phyloP scores from a whole-genome alignment of 2,888 invertebrate genomes.

The Tubiluchus corallicola region DNA sequence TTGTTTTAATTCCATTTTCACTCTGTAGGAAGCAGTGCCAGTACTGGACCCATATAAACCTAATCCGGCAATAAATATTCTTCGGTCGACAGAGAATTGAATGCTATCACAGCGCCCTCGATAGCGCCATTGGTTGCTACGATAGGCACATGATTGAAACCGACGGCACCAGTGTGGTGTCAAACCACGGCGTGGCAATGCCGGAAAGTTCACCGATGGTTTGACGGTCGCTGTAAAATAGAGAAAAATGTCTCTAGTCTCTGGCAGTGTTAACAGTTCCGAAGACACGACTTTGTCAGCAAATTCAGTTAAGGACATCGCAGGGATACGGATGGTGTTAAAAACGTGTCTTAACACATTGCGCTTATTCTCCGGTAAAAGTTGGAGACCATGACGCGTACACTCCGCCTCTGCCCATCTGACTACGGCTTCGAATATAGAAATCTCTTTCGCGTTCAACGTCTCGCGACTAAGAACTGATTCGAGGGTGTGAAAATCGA shows the following conservation, averaged over 20 bases:
- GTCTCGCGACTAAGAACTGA: conserved; percentile 80
- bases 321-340: conserved; percentile 73
- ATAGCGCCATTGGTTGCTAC: conserved; percentile 93
- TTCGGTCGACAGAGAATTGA: conserved; percentile 83
- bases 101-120: conserved; percentile 88
- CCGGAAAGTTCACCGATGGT: conserved; percentile 59
- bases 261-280: conserved; percentile 71
- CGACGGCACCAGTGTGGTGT: conserved; percentile 86
- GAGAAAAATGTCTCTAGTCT: conserved; percentile 84
- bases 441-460: conserved; percentile 76
- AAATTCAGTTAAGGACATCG: conserved; percentile 81
- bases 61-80: conserved; percentile 87
- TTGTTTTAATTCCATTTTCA: conserved; percentile 79
- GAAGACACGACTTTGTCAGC: conserved; percentile 87
- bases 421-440: conserved; percentile 61
- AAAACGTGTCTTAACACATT: conserved; percentile 41
- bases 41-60: conserved; percentile 89
- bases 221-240: conserved; percentile 74
- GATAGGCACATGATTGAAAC: conserved; percentile 87
- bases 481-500: conserved; percentile 77
- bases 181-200: conserved; percentile 61
- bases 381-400: conserved; percentile 56
- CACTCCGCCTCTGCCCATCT: conserved; percentile 89
- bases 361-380: conserved; percentile 48
- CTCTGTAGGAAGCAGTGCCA: conserved; percentile 82